phyloP scores from a whole-genome alignment of 2,797 vertebrate species.

The Pseudomugil gertrudae region DNA sequence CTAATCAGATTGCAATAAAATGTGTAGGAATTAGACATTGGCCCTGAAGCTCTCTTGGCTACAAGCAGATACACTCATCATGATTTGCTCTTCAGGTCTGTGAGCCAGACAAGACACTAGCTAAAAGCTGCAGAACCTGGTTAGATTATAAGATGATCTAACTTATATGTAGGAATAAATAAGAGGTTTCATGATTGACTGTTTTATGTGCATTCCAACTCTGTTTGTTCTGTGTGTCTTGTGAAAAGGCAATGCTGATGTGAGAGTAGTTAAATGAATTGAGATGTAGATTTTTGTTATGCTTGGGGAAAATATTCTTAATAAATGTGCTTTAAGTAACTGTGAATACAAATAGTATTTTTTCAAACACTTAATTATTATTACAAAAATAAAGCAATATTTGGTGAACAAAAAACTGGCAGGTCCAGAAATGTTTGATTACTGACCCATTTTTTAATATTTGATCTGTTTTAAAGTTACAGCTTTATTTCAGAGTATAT shows the following conservation, averaged over 20 bases:
- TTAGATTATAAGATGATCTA: background rate
- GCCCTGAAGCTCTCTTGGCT: conserved; percentile 57
- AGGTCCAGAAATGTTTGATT: background rate
- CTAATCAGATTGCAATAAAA: conserved; percentile 81
- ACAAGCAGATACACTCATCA: conserved; percentile 48
- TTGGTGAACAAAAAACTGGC: background rate
- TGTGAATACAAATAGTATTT: conserved; percentile 28
- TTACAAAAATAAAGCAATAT: conserved; percentile 14
- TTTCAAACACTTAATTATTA: conserved; percentile 25
- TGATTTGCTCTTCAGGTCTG: conserved; percentile 50
- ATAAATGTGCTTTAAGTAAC: conserved; percentile 36
- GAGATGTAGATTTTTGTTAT: conserved; percentile 51
- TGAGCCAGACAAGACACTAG: conserved; percentile 40
- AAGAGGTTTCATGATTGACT: too few relatives aligned
- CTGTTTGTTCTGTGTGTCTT: background rate
- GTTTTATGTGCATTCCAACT: too few relatives aligned
- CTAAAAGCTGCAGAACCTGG: conserved; percentile 20
- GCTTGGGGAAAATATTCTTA: conserved; percentile 40
- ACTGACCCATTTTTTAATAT: background rate
- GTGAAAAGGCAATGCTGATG: conserved; percentile 21
- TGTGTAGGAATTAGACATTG: conserved; percentile 69
- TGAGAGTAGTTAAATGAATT: conserved; percentile 34
- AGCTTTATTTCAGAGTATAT: background rate
- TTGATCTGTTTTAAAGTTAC: background rate
- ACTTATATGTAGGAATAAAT: too few relatives aligned